A percentile compares a stretch with the other conserved stretches of the same genome.
These are phyloP conservation scores for Psix sp. DNA, from an alignment of 1,140 invertebrate species.

Conservation along the genomic window DNA sequence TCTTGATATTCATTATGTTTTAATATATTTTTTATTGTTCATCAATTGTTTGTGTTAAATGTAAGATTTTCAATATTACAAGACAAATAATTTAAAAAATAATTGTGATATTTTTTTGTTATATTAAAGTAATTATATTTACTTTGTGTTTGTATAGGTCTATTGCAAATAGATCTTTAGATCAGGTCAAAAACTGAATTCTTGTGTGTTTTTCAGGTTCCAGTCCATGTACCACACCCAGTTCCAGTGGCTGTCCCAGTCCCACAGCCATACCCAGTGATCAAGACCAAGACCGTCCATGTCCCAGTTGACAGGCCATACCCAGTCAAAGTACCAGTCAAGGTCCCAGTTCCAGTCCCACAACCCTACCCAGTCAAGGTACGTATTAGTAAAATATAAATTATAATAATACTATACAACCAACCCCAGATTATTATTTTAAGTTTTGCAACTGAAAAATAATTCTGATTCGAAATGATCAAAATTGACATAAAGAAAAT, in stretches of 20 bases:
- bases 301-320: slow-evolving; percentile 73
- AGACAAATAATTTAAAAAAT: slow-evolving; percentile 4
- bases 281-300: slow-evolving; percentile 69
- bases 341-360: slow-evolving; percentile 68
- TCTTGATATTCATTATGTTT: slow-evolving; percentile 22
- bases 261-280: slow-evolving; percentile 71
- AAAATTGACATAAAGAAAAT: no score
- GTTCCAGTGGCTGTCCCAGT: slow-evolving; percentile 71
- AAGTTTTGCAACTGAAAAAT: no score
- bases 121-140: no score
- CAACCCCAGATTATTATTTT: no score
- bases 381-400: slow-evolving; percentile 19
- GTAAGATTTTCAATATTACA: no score
- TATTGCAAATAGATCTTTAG: background rate
- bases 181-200: background rate
- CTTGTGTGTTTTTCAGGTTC: slow-evolving; percentile 63
- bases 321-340: slow-evolving; percentile 70
- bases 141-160: no score
- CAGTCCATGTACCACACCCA: slow-evolving; percentile 71
- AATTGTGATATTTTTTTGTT: slow-evolving; percentile 1
- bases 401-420: background rate
- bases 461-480: no score
- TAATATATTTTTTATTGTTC: slow-evolving; percentile 22
- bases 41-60: background rate
- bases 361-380: slow-evolving; percentile 74